These are phyloP conservation scores for Athene cunicularia DNA, from an alignment of 2,113 vertebrate species.

Conservation along the genomic window DNA sequence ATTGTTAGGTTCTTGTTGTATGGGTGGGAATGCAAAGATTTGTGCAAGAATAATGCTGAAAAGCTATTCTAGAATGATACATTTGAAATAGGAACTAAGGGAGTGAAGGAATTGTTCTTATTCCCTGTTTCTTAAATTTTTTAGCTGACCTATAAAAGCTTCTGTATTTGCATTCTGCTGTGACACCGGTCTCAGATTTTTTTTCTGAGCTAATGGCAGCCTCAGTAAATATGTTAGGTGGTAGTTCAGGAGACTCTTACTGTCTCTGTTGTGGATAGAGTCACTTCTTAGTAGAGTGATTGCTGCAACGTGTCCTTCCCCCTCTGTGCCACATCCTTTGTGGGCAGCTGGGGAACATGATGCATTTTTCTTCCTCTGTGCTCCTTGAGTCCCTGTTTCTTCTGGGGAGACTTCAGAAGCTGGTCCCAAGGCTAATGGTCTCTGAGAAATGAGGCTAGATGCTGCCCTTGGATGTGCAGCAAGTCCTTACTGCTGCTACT, in stretches of 20 bases:
- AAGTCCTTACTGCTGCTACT: rapidly evolving
- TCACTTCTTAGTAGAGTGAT: background rate
- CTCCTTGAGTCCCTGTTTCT: background rate
- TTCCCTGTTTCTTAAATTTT: background rate
- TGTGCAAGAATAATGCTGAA: background rate
- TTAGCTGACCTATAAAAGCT: background rate
- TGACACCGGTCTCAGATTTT: background rate
- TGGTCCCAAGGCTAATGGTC: background rate
- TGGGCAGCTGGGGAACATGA: background rate
- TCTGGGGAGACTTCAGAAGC: background rate
- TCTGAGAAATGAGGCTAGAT: background rate
- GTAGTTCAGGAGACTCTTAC: background rate
- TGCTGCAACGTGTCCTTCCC: background rate
- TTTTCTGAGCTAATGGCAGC: background rate
- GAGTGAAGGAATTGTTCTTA: background rate
- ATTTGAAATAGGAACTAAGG: background rate
- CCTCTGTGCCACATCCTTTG: rapidly evolving
- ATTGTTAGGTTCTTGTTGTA: background rate
- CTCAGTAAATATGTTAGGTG: background rate
- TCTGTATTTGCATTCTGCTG: background rate
- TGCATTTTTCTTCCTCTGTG: background rate
- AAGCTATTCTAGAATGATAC: background rate
- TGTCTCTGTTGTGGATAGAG: background rate
- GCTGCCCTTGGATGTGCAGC: rapidly evolving
- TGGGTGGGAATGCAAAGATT: background rate